A percentile compares a stretch with the other conserved stretches of the same genome.
Conservation (phyloP, 2,797 vertebrate genomes). For the Protonibea diacanthus region DNA sequence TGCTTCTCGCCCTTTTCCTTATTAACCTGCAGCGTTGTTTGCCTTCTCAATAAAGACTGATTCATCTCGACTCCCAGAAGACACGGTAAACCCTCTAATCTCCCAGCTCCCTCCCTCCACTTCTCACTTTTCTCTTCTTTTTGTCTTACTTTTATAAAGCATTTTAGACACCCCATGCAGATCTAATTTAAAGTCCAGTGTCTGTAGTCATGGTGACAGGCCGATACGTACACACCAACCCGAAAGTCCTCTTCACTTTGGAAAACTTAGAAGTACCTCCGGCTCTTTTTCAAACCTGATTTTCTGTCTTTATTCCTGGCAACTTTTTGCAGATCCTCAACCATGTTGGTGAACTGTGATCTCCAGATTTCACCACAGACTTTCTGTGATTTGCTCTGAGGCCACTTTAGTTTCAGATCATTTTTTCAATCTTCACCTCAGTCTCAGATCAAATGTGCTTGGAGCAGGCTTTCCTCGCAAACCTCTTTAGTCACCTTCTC, state of each 20-base stretch:
- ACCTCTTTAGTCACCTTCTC: not conserved
- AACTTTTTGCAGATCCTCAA: not conserved
- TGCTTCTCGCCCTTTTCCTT: conserved; percentile 25
- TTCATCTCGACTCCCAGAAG: conserved; percentile 44
- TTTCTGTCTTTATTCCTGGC: not conserved
- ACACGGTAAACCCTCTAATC: conserved; percentile 51
- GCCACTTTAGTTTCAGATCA: not conserved
- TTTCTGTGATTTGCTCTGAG: not conserved
- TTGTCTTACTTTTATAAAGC: conserved; percentile 9
- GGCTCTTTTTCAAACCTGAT: not conserved
- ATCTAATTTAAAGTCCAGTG: conserved; percentile 34
- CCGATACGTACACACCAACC: not conserved
- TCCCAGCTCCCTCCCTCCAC: conserved; percentile 9
- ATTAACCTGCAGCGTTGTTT: conserved; percentile 49
- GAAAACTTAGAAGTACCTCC: not conserved
- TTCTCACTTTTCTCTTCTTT: not conserved
- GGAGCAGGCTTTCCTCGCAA: not conserved
- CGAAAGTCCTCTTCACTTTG: not conserved
- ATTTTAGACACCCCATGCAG: conserved; percentile 26
- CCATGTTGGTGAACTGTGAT: not conserved
- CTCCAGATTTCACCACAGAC: not conserved
- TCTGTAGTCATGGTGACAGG: conserved; percentile 38
- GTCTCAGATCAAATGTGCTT: not conserved
- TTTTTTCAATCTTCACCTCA: not conserved
- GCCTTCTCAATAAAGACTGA: conserved; percentile 28